Evolutionary conservation across 2,888 invertebrate genomes (phyloP), one percentile per base, ranked within the genome.

Genomic region (Nesidiocoris tenuis): DNA sequence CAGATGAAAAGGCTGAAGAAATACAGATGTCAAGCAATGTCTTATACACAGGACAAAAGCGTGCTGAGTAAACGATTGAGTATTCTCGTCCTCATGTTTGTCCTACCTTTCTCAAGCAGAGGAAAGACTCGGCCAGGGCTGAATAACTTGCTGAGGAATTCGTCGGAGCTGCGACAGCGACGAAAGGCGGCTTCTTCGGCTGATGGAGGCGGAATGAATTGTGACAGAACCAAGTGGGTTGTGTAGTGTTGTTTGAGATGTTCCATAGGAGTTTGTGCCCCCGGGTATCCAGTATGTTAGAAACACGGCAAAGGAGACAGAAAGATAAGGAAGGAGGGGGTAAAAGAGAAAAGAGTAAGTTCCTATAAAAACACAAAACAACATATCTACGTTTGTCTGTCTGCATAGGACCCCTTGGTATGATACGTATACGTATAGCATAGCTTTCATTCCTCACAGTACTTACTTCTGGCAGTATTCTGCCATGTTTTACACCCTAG

Each of bases 331-430:
- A 72, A 23, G 22, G 72, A 23, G 72, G 63, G 57, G 22, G 64
- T 24, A 57, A 57, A 39, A 65, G 65, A 65, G 56, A 72, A 61
- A 65, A 74, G 74, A 74, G 74, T 65, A 74, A 74, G 65, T 74
- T 66, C 65, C 75, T 75, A 75, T 75, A 75, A 75, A 75, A 75
- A 75, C 57, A 65, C 68, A 75, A 75, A 75, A 75, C 75, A 75
- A 75, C 67, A 75, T 75, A 75, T 75, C 75, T 74, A 74, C 74
- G 64, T 74, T 65, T 74, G 74, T 74, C 74, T 74, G 74, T 74
- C 74, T 74, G 74, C 74, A 74, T 24, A 63, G 19, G 5, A 9
- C 16, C 25, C 64, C 64, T n/a, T 19, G 22, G 21, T 63, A 23
- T 3, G 5, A 21, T 19, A 39, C 39, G 39, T 39, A 39, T 39